Conservation (phyloP, 2,888 invertebrate genomes). For the Mechanitis messenoides region DNA sequence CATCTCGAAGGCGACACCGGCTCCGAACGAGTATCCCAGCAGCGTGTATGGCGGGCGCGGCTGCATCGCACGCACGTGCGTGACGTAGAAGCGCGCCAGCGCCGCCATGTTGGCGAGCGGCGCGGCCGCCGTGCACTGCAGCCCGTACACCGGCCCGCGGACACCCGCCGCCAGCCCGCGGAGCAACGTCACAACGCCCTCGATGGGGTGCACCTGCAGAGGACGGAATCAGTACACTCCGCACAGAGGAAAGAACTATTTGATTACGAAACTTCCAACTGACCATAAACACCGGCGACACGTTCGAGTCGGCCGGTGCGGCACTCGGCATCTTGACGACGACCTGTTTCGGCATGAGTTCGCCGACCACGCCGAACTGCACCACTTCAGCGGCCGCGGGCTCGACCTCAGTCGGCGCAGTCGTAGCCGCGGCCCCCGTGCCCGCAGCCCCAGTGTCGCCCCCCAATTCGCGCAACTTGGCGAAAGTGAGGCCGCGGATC, state of each 20-base stretch:
- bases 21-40: constrained; percentile 97
- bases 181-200: constrained; percentile 87
- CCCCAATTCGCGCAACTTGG: constrained; percentile 79
- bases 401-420: constrained; percentile 41
- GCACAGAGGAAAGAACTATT: neutral
- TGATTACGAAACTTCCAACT: constrained; percentile 21
- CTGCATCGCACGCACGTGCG: constrained; percentile 85
- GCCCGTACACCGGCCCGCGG: constrained; percentile 87
- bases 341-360: constrained; percentile 85
- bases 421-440: constrained; percentile 17
- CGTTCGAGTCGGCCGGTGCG: constrained; percentile 48
- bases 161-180: constrained; percentile 83
- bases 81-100: constrained; percentile 84
- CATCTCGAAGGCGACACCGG: constrained; percentile 96
- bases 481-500: constrained; percentile 89
- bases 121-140: constrained; percentile 89
- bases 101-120: constrained; percentile 83
- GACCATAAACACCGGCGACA: constrained; percentile 79
- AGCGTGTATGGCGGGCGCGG: constrained; percentile 90
- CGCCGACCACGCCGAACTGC: constrained; percentile 66
- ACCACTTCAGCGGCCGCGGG: constrained; percentile 60
- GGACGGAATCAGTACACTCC: neutral
- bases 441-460: constrained; percentile 40
- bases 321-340: constrained; percentile 82
- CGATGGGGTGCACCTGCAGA: constrained; percentile 86